phyloP scores from a whole-genome alignment of 2,888 invertebrate species.

The Odontomyia ornata region DNA sequence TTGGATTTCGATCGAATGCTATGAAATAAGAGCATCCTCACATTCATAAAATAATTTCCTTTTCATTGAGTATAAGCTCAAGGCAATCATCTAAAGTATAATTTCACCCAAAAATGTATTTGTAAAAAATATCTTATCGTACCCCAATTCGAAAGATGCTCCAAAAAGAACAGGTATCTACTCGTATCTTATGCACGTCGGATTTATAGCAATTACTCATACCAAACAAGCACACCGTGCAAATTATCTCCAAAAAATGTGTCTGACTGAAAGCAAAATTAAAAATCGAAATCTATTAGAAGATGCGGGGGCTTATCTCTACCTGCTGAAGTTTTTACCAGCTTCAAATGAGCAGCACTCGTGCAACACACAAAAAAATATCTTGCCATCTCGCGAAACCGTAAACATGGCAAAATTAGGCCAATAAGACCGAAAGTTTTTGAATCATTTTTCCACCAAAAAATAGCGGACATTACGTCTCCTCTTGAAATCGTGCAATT shows the following conservation, averaged over 20 bases:
- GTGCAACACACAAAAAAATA: neutral
- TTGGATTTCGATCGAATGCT: too few relatives aligned
- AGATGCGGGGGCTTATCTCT: conserved; percentile 38
- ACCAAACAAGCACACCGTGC: neutral
- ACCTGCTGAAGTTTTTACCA: conserved; percentile 22
- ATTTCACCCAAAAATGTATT: too few relatives aligned
- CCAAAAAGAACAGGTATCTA: neutral
- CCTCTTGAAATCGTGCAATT: neutral
- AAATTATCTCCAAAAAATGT: neutral
- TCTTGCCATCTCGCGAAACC: conserved; percentile 33
- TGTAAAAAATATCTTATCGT: too few relatives aligned
- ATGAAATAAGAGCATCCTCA: too few relatives aligned
- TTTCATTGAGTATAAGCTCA: too few relatives aligned
- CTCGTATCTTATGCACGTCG: neutral
- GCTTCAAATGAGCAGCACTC: neutral
- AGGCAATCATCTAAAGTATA: too few relatives aligned
- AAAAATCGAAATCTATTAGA: conserved; percentile 35
- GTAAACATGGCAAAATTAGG: conserved; percentile 41
- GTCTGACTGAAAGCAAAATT: conserved; percentile 38
- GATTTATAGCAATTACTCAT: neutral
- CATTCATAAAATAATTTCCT: too few relatives aligned
- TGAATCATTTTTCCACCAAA: conserved; percentile 8
- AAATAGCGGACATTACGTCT: conserved; percentile 11
- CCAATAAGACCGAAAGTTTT: conserved; percentile 41
- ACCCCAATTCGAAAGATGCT: too few relatives aligned